A percentile compares a stretch with the other conserved stretches of the same genome.
These are phyloP conservation scores for Ceyx melanurus DNA, from an alignment of 2,113 vertebrate species.

Conservation along the genomic window DNA sequence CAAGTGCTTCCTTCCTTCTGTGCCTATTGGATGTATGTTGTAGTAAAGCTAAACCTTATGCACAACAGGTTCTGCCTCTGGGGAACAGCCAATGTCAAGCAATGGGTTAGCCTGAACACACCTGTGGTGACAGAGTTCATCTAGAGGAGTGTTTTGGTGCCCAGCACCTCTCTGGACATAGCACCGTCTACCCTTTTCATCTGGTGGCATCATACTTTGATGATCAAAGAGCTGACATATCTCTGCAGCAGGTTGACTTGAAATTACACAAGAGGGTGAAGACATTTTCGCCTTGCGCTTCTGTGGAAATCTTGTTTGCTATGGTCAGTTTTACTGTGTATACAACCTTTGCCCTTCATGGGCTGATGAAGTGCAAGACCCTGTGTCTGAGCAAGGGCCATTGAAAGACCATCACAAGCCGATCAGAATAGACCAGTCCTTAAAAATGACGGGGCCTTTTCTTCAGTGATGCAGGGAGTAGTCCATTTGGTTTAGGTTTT, in stretches of 20 bases:
- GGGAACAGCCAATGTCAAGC: neutral
- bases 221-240: neutral
- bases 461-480: neutral
- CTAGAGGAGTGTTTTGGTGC: neutral
- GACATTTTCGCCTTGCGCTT: neutral
- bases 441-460: neutral
- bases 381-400: fast-evolving
- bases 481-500: neutral
- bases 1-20: neutral
- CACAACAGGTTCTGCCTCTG: neutral
- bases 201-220: neutral
- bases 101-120: neutral
- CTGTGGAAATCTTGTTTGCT: neutral
- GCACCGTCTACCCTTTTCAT: neutral
- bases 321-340: neutral
- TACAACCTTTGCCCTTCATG: neutral
- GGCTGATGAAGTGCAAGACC: neutral
- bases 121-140: neutral
- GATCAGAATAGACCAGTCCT: neutral
- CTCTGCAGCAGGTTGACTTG: neutral
- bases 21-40: fast-evolving
- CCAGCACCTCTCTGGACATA: neutral
- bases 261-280: neutral
- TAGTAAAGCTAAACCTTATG: neutral
- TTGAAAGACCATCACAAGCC: neutral